phyloP scores from a whole-genome alignment of 2,797 vertebrate species.

The Cynopterus sphinx region DNA sequence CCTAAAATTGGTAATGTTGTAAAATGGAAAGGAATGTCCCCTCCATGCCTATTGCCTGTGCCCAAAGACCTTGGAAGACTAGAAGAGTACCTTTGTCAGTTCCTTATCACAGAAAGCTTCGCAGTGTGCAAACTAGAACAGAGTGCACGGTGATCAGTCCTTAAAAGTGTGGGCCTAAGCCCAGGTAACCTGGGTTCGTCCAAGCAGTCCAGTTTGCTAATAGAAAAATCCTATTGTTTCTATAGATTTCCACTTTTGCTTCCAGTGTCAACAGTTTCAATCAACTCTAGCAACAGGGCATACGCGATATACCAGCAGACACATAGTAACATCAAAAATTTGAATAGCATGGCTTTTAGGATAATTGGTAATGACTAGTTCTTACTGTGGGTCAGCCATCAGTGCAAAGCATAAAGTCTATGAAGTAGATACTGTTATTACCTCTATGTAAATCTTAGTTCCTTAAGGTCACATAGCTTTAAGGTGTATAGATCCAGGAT shows the following conservation, averaged over 20 bases:
- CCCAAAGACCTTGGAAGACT: background rate
- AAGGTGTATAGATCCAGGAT: background rate
- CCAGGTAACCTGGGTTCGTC: background rate
- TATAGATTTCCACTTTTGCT: background rate
- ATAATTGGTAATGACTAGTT: background rate
- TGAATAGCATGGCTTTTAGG: background rate
- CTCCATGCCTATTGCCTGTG: background rate
- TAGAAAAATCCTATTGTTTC: background rate
- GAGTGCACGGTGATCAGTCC: background rate
- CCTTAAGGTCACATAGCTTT: background rate
- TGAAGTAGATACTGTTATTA: background rate
- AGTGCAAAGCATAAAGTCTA: background rate
- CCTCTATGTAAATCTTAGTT: background rate
- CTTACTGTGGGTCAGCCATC: background rate
- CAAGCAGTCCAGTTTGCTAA: background rate
- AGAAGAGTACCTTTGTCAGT: background rate
- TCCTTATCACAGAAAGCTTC: background rate
- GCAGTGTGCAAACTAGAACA: background rate
- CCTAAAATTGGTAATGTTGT: background rate
- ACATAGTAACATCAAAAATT: background rate
- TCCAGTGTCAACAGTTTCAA: background rate
- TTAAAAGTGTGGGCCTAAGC: background rate
- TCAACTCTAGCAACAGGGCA: background rate
- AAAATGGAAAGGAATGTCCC: background rate
- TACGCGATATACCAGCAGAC: background rate